Conservation (phyloP, 2,888 invertebrate species). For the Drosophila kambysellisi region DNA sequence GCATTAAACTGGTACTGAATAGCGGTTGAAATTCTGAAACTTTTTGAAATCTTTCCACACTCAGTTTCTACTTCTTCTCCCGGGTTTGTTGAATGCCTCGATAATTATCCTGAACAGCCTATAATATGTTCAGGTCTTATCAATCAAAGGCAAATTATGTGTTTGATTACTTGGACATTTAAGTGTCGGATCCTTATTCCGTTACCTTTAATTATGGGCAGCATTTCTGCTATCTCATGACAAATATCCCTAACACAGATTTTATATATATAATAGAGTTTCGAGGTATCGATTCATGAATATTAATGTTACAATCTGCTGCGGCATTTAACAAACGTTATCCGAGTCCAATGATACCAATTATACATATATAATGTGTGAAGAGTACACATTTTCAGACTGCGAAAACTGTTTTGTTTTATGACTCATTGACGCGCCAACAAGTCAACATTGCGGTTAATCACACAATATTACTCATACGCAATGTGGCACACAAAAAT, state of each 20-base stretch:
- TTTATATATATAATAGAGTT: not conserved
- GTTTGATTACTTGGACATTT: not conserved
- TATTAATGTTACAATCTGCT: not conserved
- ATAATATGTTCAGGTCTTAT: not conserved
- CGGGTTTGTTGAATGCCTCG: not conserved
- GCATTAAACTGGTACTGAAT: not conserved
- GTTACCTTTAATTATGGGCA: not conserved
- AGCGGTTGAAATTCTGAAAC: not conserved
- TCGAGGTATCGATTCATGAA: not conserved
- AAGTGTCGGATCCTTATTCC: too few species aligned
- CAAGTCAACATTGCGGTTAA: slow-evolving; percentile 54
- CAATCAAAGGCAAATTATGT: not conserved
- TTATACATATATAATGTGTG: not conserved
- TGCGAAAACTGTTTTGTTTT: slow-evolving; percentile 8
- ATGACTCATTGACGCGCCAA: slow-evolving; percentile 28
- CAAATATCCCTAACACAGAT: not conserved
- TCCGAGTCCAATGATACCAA: not conserved
- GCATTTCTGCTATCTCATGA: not conserved
- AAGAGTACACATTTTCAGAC: not conserved
- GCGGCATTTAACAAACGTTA: not conserved
- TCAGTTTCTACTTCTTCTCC: slow-evolving; percentile 12
- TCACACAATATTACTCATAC: slow-evolving; percentile 41
- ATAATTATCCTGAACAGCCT: too few species aligned
- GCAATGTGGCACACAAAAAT: slow-evolving; percentile 30
- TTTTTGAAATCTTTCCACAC: slow-evolving; percentile 9